Conservation (phyloP, 2,888 invertebrate species). For the Acleris cristana region DNA sequence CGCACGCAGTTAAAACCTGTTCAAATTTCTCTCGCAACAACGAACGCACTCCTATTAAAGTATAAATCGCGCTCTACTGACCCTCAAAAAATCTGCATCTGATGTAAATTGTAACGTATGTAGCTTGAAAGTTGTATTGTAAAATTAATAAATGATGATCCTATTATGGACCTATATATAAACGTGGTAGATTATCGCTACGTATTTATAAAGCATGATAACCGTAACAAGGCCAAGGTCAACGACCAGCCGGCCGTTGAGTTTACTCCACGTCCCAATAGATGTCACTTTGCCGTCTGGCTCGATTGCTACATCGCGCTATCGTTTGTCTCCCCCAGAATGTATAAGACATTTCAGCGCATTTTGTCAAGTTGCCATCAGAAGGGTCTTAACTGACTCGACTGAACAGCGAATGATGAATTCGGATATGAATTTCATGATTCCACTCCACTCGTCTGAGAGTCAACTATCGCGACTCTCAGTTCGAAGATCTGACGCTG, state of each 20-base stretch:
- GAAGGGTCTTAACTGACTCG: slow-evolving; percentile 80
- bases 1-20: slow-evolving; percentile 41
- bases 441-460: slow-evolving; percentile 64
- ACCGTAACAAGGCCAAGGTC: slow-evolving; percentile 52
- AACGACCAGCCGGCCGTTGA: slow-evolving; percentile 42
- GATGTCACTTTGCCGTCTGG: slow-evolving; percentile 48
- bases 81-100: slow-evolving; percentile 37
- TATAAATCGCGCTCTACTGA: slow-evolving; percentile 43
- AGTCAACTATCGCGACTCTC: slow-evolving; percentile 73
- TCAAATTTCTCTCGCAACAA: slow-evolving; percentile 46
- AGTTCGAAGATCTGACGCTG: slow-evolving; percentile 70
- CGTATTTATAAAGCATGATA: no score
- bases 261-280: slow-evolving; percentile 42
- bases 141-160: no score
- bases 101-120: not conserved
- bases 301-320: slow-evolving; percentile 45
- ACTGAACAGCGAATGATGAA: slow-evolving; percentile 82
- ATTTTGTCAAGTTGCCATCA: slow-evolving; percentile 55
- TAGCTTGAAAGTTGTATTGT: no score
- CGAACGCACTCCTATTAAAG: slow-evolving; percentile 31
- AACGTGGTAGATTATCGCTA: slow-evolving; percentile 1
- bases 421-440: slow-evolving; percentile 68
- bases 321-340: slow-evolving; percentile 42
- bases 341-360: slow-evolving; percentile 8
- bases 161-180: not conserved